Percentiles rank a stretch among this genome's conserved stretches.
Conservation (phyloP, 2,797 vertebrate species). For the Spondyliosoma cantharus region DNA sequence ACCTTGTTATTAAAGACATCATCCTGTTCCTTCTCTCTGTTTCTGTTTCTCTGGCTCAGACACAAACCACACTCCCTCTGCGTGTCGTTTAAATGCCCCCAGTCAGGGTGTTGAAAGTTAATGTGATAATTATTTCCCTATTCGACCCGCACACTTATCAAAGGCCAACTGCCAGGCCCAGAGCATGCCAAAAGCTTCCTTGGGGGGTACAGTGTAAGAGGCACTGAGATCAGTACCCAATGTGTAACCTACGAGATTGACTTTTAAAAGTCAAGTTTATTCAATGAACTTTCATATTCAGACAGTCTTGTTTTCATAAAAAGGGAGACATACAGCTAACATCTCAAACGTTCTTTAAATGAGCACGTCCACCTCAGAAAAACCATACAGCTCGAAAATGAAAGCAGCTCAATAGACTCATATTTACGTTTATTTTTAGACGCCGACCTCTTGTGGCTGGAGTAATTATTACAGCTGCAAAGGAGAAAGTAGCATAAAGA, state of each 20-base stretch:
- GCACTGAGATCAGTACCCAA: conserved; percentile 44
- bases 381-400: no score
- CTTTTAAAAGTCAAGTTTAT: conserved; percentile 24
- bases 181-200: conserved; percentile 23
- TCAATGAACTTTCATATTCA: neutral
- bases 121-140: conserved; percentile 42
- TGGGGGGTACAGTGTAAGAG: neutral
- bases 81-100: conserved; percentile 20
- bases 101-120: conserved; percentile 27
- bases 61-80: conserved; percentile 21
- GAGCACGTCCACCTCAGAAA: no score
- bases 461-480: no score
- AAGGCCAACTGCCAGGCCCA: conserved; percentile 40
- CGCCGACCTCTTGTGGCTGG: no score
- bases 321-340: neutral
- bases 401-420: no score
- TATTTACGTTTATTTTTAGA: no score
- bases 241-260: conserved; percentile 20
- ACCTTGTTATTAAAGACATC: neutral
- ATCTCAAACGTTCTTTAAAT: no score
- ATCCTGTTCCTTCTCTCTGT: neutral
- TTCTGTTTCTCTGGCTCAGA: conserved; percentile 7
- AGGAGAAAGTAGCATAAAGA: no score
- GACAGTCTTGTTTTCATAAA: neutral
- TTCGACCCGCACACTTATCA: conserved; percentile 37